A percentile compares a stretch with the other conserved stretches of the same genome.
These are phyloP conservation scores for Brachyhypopomus occidentalis DNA, from an alignment of 2,113 vertebrate species.

Conservation along the genomic window DNA sequence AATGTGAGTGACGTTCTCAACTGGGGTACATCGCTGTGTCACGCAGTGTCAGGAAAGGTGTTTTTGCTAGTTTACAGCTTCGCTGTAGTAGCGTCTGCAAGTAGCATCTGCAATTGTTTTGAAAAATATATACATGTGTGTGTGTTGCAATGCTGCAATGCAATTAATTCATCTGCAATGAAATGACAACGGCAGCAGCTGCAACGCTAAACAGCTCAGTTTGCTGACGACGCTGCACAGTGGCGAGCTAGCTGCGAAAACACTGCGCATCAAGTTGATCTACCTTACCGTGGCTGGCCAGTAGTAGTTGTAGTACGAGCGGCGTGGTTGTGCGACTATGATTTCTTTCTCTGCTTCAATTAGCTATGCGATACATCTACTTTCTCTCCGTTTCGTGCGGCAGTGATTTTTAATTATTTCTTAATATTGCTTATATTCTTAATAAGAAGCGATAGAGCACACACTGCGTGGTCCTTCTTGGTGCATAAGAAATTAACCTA, in stretches of 20 bases:
- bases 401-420: background rate
- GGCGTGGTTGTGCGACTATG: background rate
- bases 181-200: no score
- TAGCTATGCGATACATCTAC: background rate
- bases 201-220: slow-evolving; percentile 17
- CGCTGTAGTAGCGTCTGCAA: no score
- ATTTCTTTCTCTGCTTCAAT: background rate
- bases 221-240: slow-evolving; percentile 50
- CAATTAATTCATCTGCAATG: no score
- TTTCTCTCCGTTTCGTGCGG: background rate
- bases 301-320: background rate
- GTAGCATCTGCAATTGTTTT: no score
- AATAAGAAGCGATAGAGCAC: background rate
- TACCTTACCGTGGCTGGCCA: background rate
- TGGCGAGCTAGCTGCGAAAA: slow-evolving; percentile 33
- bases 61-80: no score
- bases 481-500: background rate
- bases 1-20: background rate
- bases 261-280: slow-evolving; percentile 33
- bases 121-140: no score
- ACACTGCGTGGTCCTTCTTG: background rate
- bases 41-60: no score
- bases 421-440: background rate
- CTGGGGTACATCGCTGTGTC: no score
- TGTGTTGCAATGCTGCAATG: no score